Base-by-base conservation (phyloP, 2,888 invertebrate species). In the Petrophora chlorosata region DNA sequence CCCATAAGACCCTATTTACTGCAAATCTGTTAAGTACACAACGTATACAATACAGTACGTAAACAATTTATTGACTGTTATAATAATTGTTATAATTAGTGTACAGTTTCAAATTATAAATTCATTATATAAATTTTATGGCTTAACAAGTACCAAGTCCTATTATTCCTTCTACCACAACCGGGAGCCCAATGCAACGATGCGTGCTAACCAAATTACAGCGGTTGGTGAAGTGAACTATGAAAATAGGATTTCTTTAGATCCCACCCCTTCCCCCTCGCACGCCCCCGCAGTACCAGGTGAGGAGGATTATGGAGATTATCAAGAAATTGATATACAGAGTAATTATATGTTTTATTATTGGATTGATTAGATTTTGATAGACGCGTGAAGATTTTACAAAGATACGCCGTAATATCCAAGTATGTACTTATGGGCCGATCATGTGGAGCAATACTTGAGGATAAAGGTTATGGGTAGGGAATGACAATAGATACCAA, bases 171-270 rank as follows among this genome's bases (percentile, higher is more conserved):
- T 59, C 14, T 16, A 36, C 12, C 70, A 63, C 61, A 69, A 66
- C 74, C 87, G 79, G 88, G 74, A 88, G 88, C 84, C 81, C 80
- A 77, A 81, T 81, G 77, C 87, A 70, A 25, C 74, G 85, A 81
- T 74, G 86, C 89, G 85, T 78, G 64, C 53, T 86, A 87, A 90
- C 85, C 60, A 85, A 84, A 87, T 90, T 85, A 90, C 76, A 78
- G 70, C 79, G 82, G 79, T 75, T 72, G 72, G 85, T 81, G 79
- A 82, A 90, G 81, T 88, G 88, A 90, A 89, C 88, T 89, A 89
- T 89, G 88, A 90, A 88, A 89, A 88, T 87, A 87, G 87, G 87
- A 88, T 90, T 89, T 86, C 85, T 87, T 85, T 82, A 55, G n/a
- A n/a, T n/a, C 65, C 63, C 67, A 67, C 63, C 59, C 65, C 65